Evolutionary conservation across 2,113 vertebrate species (phyloP), one percentile per base, ranked within the genome.

Genomic region (Gymnogyps californianus): DNA sequence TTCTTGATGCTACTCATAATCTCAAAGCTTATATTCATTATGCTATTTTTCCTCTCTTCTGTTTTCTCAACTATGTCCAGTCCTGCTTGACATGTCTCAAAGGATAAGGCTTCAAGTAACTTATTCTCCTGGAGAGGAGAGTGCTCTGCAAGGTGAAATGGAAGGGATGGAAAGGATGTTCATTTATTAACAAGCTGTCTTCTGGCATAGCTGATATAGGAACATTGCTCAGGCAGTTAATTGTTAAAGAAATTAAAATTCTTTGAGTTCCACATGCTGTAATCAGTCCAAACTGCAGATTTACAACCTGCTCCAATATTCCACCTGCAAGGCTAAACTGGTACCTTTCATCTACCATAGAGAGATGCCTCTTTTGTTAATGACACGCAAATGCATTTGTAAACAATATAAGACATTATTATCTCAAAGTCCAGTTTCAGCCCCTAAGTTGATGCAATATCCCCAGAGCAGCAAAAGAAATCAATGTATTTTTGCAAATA

Each of bases 191-290:
- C 15, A 49, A 55, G 16, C 26, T 87, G 52, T 79, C 20, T 84
- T 94, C 57, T 90, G 55, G 22, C 32, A 75, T 5, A 54, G 59
- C 25, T 87, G 69, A 69, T 71, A 58, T 5, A 79, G 25, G 57
- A 90, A 81, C 32, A 62, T 70, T 89, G 32, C 11, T 94, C 65
- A 66, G 55, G 32, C 21, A 82, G n/a, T 75, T 91, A 90, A 84
- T 91, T 95, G 44, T 70, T 87, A 70, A 64, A 92, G 36, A 72
- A 69, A 91, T 93, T 78, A 78, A 93, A 87, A 70, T 66, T 71
- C 31, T 62, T 83, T 66, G 69, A 57, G 32, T 54, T 89, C 36
- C 13, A 36, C 17, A 31, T 54, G 25, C 22, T 59, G 26, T 67
- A 87, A 78, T 78, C 42, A 64, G 69, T 58, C 28, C 47, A 84